These are phyloP conservation scores for Halcyon badia DNA, from an alignment of 2,797 vertebrate genomes.

Conservation along the genomic window DNA sequence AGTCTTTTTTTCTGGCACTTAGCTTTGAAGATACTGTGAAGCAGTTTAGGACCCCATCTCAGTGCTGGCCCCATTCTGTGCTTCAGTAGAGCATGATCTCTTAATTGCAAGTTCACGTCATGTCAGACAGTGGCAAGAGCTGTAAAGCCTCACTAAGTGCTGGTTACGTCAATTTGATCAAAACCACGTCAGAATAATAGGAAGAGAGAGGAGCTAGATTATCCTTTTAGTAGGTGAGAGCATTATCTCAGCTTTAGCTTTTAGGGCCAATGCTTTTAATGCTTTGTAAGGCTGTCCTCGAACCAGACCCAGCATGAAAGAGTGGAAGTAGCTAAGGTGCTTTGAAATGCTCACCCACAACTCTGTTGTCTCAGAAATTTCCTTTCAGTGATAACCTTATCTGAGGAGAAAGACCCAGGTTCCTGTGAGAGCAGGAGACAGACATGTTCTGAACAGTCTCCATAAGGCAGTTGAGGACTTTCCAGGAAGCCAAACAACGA, in stretches of 20 bases:
- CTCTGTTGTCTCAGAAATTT: not conserved
- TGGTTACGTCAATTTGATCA: not conserved
- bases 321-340: not conserved
- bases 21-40: not conserved
- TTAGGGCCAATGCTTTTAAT: not conserved
- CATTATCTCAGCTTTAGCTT: conserved; percentile 2
- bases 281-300: not conserved
- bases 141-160: not conserved
- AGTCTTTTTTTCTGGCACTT: not conserved
- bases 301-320: not conserved
- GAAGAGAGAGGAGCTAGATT: not conserved
- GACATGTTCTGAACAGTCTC: not conserved
- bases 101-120: not conserved
- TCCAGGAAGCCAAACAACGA: not conserved
- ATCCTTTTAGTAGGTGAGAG: not conserved
- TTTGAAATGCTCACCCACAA: not conserved
- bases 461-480: not conserved
- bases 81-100: not conserved
- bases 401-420: not conserved
- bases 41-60: not conserved
- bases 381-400: not conserved
- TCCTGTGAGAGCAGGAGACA: not conserved
- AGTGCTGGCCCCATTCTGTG: not conserved
- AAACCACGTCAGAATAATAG: not conserved
- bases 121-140: not conserved